Evolutionary conservation across 1,140 invertebrate species (phyloP), one percentile per base, ranked within the genome.

Genomic region (Plectrocnemia conspersa): DNA sequence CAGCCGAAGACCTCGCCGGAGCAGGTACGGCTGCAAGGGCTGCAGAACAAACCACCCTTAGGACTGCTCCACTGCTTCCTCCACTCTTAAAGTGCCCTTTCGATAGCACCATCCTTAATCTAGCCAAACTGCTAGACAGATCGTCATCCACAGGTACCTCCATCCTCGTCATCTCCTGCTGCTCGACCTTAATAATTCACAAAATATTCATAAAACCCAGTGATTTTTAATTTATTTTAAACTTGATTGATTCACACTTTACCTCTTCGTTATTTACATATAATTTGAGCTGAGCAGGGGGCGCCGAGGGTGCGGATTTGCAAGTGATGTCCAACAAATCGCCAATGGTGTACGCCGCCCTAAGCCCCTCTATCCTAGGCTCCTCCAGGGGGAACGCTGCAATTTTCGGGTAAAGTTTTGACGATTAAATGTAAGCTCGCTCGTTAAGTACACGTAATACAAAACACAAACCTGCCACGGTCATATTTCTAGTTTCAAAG

Each of bases 401-500:
- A 44, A 24, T 13, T 16, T 7, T 13, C n/a, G n/a, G n/a, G n/a
- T 29, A 7, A 29, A 29, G 27, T 7, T 29, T 29, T 29, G 27
- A 7, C 6, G 6, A 29, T 29, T 29, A 29, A 7, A 29, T 29
- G 27, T 29, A 7, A 29, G n/a, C n/a, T 7, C 27, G 27, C 27
- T 29, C 27, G n/a, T 7, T 36, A 36, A 5, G 16, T 13, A 36
- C 11, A 6, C 16, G 22, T 19, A 40, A 40, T 18, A 40, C 16
- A 15, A 18, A 22, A 52, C 74, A 75, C 62, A n/a, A n/a, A 81
- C 80, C 79, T 65, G 79, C 78, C 56, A 81, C 77, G 29, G 79
- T 82, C 73, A 82, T 79, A 55, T 80, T 80, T 57, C 76, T 77
- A 24, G 78, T 77, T 61, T 77, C 72, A 13, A 75, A 71, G 2